These are phyloP conservation scores for Pherbina coryleti DNA, from an alignment of 2,888 invertebrate species.

Conservation along the genomic window DNA sequence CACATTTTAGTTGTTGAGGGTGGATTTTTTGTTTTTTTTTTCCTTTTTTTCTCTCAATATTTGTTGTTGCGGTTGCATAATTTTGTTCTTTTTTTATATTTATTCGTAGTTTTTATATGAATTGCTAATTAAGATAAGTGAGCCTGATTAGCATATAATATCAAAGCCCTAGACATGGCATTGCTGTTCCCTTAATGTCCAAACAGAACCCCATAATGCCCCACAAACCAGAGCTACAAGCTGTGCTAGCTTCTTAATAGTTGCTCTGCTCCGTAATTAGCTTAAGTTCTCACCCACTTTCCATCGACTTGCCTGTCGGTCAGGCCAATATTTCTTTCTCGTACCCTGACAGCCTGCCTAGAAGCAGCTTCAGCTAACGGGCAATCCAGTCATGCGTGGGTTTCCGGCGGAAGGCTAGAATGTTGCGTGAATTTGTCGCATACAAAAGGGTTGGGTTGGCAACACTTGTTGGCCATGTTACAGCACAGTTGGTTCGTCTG, in stretches of 20 bases:
- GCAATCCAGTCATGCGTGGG: background rate
- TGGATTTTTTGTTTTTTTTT: background rate
- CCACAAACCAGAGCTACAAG: slow-evolving; percentile 19
- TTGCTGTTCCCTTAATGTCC: background rate
- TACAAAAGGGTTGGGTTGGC: slow-evolving; percentile 30
- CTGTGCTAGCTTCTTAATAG: slow-evolving; percentile 36
- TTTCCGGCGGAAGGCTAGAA: slow-evolving; percentile 32
- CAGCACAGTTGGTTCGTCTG: background rate
- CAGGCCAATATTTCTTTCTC: background rate
- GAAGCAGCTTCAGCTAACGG: background rate
- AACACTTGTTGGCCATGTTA: slow-evolving; percentile 26
- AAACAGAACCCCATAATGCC: background rate
- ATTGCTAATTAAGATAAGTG: slow-evolving; percentile 54
- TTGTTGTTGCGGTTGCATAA: background rate
- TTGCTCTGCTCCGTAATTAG: slow-evolving; percentile 32
- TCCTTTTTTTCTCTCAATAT: too few species aligned
- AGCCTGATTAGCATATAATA: slow-evolving; percentile 49
- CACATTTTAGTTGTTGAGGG: background rate
- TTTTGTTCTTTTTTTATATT: slow-evolving; percentile 18
- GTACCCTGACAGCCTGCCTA: background rate
- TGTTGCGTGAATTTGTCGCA: slow-evolving; percentile 42
- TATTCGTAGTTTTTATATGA: slow-evolving; percentile 39
- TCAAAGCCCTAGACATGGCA: slow-evolving; percentile 1
- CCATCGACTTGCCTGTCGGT: background rate
- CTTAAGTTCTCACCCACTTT: background rate